Percentiles rank a stretch among this genome's conserved stretches.
Conservation (phyloP, 2,113 vertebrate genomes). For the Pterophyllum scalare region DNA sequence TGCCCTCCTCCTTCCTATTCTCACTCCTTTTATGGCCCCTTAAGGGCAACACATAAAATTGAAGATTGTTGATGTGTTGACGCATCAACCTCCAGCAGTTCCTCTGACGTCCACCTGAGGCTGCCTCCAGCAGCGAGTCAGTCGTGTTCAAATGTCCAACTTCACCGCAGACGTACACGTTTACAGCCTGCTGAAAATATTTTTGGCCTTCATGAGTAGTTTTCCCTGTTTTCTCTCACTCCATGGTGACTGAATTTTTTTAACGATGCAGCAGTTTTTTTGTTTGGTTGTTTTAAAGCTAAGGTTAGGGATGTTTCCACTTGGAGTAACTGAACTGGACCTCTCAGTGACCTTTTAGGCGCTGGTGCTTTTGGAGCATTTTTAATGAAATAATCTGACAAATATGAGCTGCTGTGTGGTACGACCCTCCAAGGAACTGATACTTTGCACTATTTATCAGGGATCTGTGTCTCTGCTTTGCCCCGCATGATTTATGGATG, state of each 20-base stretch:
- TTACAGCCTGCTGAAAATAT: neutral
- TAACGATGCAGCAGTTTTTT: accelerated
- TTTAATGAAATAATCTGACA: too few species aligned
- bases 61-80: neutral
- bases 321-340: neutral
- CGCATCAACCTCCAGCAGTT: neutral
- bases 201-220: too few species aligned
- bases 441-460: too few species aligned
- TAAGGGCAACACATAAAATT: constrained; percentile 2
- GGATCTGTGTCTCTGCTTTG: too few species aligned
- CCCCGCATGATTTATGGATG: too few species aligned
- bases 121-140: too few species aligned
- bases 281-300: neutral
- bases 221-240: neutral
- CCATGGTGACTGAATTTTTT: neutral
- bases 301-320: neutral
- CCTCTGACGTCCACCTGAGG: neutral
- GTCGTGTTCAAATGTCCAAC: neutral
- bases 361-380: neutral
- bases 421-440: too few species aligned
- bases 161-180: neutral
- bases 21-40: neutral
- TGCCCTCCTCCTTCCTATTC: constrained; percentile 1
- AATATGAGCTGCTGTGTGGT: too few species aligned
- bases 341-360: accelerated